These are phyloP conservation scores for Platygyra sinensis DNA, from an alignment of 64 coral and sea anemone genomes.

Conservation along the genomic window DNA sequence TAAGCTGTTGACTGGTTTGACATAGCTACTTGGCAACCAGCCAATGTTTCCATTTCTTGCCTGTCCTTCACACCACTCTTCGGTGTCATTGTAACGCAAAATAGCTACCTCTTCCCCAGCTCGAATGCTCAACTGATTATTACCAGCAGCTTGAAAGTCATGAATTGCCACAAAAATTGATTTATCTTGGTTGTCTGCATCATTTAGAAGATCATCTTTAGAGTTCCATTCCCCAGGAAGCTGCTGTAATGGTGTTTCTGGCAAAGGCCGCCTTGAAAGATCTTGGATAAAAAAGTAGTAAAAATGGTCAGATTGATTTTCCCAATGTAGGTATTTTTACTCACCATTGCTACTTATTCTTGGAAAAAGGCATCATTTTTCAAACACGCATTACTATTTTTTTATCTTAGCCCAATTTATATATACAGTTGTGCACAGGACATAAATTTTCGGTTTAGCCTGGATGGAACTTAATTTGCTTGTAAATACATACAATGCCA, in stretches of 20 bases:
- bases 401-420: no score
- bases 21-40: slow-evolving; percentile 91
- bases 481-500: no score
- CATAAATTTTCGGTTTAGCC: no score
- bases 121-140: slow-evolving; percentile 86
- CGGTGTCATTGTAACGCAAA: slow-evolving; percentile 70
- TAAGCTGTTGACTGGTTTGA: slow-evolving; percentile 95
- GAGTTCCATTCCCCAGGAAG: slow-evolving; percentile 57
- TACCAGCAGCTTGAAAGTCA: slow-evolving; percentile 86
- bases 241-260: slow-evolving; percentile 51
- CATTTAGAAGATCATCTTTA: slow-evolving; percentile 45
- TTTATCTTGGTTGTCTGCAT: slow-evolving; percentile 57
- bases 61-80: slow-evolving; percentile 92
- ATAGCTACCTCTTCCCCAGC: slow-evolving; percentile 79
- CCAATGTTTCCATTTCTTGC: slow-evolving; percentile 81
- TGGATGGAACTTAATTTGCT: no score
- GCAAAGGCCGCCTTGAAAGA: slow-evolving; percentile 47
- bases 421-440: no score
- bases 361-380: no score
- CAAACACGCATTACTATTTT: no score
- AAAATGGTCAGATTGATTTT: no score
- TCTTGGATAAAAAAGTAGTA: slow-evolving; percentile 7
- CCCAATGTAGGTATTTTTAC: no score
- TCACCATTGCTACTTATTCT: no score
- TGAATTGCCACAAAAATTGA: slow-evolving; percentile 88